A percentile compares a stretch with the other conserved stretches of the same genome.
Evolutionary conservation across 2,113 vertebrate species (phyloP).

Genomic region (Psammodynastes pulverulentus): DNA sequence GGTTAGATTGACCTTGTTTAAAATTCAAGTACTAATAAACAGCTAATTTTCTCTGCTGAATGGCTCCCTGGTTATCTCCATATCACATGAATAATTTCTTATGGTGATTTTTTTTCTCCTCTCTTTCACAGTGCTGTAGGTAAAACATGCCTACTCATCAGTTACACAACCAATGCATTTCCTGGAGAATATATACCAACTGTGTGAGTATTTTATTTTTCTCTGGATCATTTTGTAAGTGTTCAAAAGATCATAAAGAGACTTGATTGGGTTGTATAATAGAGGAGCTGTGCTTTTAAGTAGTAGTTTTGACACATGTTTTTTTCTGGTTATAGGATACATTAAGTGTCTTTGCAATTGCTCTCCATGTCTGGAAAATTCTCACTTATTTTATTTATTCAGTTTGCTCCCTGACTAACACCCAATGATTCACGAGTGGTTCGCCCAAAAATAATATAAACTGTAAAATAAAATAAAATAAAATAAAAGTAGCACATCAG

Average conservation of each 20-base stretch:
- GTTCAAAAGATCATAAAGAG: not conserved
- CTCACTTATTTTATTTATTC: not conserved
- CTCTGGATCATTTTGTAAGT: not conserved
- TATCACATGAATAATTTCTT: not conserved
- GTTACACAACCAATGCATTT: constrained; percentile 98
- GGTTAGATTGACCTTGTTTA: not conserved
- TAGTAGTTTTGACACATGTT: not conserved
- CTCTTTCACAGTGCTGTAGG: constrained; percentile 86
- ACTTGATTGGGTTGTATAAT: not conserved
- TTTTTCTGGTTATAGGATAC: not conserved
- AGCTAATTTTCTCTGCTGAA: not conserved
- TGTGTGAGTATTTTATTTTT: constrained; percentile 80
- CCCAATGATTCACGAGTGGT: not conserved
- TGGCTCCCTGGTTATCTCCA: not conserved
- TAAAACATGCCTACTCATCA: constrained; percentile 99
- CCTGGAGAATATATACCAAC: constrained; percentile 98
- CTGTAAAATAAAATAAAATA: not conserved
- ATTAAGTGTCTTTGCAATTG: not conserved
- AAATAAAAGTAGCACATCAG: not conserved
- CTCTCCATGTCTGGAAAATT: not conserved
- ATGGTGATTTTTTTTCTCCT: constrained; percentile 35
- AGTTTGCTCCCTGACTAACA: not conserved
- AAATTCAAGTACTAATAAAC: not conserved
- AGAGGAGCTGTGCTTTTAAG: not conserved
- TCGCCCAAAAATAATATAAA: not conserved